Conservation (phyloP, 2,888 invertebrate genomes). For the Agriopis leucophaearia region DNA sequence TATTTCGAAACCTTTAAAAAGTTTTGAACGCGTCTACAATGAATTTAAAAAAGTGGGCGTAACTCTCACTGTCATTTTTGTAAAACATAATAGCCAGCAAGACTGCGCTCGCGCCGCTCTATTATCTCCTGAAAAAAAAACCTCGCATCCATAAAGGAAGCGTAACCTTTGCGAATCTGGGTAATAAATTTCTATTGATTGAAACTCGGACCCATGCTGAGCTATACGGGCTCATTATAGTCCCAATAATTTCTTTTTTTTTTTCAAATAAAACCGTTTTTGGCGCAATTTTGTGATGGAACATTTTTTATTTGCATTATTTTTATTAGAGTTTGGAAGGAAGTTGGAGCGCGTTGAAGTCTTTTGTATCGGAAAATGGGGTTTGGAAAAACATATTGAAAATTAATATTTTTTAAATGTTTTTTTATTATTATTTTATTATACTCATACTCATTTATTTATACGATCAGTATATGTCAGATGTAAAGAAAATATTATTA, state of each 20-base stretch:
- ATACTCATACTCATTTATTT: too few species aligned
- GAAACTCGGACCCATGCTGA: slow-evolving; percentile 84
- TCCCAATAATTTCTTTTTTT: slow-evolving; percentile 73
- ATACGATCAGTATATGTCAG: too few species aligned
- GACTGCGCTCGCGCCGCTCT: slow-evolving; percentile 75
- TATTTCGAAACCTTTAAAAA: slow-evolving; percentile 84
- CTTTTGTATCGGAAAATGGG: slow-evolving; percentile 46
- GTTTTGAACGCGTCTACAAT: slow-evolving; percentile 74
- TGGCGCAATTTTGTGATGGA: slow-evolving; percentile 48
- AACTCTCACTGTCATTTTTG: slow-evolving; percentile 80
- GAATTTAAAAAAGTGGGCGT: slow-evolving; percentile 84
- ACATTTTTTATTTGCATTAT: slow-evolving; percentile 42
- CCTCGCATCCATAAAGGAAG: slow-evolving; percentile 74
- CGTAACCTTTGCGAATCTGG: slow-evolving; percentile 82
- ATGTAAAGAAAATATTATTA: too few species aligned
- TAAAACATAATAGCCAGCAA: slow-evolving; percentile 71
- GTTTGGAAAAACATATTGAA: not conserved
- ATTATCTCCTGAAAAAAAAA: slow-evolving; percentile 68
- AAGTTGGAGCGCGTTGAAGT: slow-evolving; percentile 53
- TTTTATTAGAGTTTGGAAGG: slow-evolving; percentile 4
- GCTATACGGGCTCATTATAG: slow-evolving; percentile 85
- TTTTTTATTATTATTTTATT: too few species aligned
- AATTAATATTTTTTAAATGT: too few species aligned
- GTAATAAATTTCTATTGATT: slow-evolving; percentile 85
- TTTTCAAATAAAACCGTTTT: slow-evolving; percentile 54